These are phyloP conservation scores for Polydesmus complanatus DNA, from an alignment of 2,888 invertebrate genomes.

Conservation along the genomic window DNA sequence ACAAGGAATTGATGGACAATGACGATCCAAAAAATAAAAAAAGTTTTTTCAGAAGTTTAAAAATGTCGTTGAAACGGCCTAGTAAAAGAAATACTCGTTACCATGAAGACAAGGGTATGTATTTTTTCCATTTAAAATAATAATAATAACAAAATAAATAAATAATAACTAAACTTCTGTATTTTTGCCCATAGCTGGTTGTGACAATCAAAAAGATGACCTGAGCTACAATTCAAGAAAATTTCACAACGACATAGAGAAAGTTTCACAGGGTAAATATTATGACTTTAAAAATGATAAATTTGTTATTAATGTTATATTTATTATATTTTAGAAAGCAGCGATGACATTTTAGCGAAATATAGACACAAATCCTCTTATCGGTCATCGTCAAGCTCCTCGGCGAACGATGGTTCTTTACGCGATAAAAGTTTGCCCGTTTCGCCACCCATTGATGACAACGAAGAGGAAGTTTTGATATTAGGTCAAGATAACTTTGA, in stretches of 20 bases:
- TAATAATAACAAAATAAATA: too few species aligned
- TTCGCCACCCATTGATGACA: not conserved
- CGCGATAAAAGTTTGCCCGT: constrained; percentile 14
- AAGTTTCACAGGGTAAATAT: not conserved
- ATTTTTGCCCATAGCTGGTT: too few species aligned
- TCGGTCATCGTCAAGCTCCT: not conserved
- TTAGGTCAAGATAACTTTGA: constrained; percentile 42
- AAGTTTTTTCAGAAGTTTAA: constrained; percentile 58
- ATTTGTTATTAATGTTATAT: not conserved
- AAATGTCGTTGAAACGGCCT: constrained; percentile 42
- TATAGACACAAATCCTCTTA: constrained; percentile 45
- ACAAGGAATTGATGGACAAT: constrained; percentile 39
- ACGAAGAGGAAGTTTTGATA: constrained; percentile 35
- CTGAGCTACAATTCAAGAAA: not conserved
- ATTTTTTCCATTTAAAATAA: too few species aligned
- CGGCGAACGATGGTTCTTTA: not conserved
- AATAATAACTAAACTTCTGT: too few species aligned
- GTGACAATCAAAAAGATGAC: not conserved
- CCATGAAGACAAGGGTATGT: not conserved
- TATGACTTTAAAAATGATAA: not conserved
- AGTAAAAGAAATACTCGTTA: constrained; percentile 17
- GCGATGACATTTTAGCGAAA: constrained; percentile 88
- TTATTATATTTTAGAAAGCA: constrained; percentile 25
- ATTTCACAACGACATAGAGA: not conserved
- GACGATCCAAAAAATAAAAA: constrained; percentile 44